phyloP scores from a whole-genome alignment of 2,888 invertebrate species.

The Polietes domitor region DNA sequence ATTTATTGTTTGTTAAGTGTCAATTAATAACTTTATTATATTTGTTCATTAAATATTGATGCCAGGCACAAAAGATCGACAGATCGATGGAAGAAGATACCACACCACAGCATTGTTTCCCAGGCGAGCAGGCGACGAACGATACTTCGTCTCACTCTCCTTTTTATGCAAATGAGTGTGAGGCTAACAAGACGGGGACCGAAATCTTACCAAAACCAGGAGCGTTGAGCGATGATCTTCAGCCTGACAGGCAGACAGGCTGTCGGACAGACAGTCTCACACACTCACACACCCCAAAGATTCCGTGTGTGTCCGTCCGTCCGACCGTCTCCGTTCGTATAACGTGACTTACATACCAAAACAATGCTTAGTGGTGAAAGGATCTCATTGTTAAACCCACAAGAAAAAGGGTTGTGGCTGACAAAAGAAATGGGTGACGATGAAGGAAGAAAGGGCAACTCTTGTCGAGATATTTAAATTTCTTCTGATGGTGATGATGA shows the following conservation, averaged over 20 bases:
- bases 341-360: conserved; percentile 67
- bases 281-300: neutral
- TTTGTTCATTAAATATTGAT: conserved; percentile 60
- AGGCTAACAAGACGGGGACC: conserved; percentile 53
- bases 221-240: conserved; percentile 59
- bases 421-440: neutral
- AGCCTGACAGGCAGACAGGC: conserved; percentile 13
- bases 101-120: conserved; percentile 45
- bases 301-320: neutral
- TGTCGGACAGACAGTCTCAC: neutral
- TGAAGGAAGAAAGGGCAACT: neutral
- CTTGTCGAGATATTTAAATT: neutral
- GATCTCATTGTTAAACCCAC: conserved; percentile 60
- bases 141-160: neutral
- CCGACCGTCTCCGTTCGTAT: neutral
- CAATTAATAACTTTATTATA: conserved; percentile 67
- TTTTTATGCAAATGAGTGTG: conserved; percentile 57
- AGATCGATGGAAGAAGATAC: conserved; percentile 10
- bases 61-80: conserved; percentile 24
- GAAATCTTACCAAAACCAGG: conserved; percentile 37
- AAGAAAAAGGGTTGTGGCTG: conserved; percentile 41
- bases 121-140: conserved; percentile 34
- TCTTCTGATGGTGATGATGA: neutral
- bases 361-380: conserved; percentile 67
- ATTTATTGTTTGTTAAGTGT: conserved; percentile 65